These are phyloP conservation scores for Acipenser oxyrinchus DNA, from an alignment of 2,797 vertebrate genomes.

Conservation along the genomic window DNA sequence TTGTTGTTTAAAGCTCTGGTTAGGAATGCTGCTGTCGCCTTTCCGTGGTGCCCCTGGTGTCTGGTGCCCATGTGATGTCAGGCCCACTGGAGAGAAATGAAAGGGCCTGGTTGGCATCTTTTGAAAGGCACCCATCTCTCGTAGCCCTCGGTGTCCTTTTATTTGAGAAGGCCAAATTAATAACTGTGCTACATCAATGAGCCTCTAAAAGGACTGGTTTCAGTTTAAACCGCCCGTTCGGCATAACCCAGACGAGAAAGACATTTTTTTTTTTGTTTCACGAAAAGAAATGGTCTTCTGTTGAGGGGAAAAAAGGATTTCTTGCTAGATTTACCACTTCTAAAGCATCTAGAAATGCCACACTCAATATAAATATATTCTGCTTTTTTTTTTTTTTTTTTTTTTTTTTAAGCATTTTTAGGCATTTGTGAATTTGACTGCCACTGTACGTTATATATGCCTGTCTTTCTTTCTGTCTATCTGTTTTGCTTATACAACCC, in stretches of 20 bases:
- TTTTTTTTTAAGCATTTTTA: not conserved
- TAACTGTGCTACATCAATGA: slow-evolving; percentile 69
- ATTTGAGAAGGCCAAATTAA: slow-evolving; percentile 68
- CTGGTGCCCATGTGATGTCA: slow-evolving; percentile 31
- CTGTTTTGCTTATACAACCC: too few relatives aligned
- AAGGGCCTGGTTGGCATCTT: slow-evolving; percentile 39
- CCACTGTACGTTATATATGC: not conserved
- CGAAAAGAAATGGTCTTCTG: slow-evolving; percentile 41
- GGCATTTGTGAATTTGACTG: not conserved
- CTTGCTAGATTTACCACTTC: slow-evolving; percentile 64
- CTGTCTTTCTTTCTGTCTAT: not conserved
- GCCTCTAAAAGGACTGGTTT: slow-evolving; percentile 35
- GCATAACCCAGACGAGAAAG: slow-evolving; percentile 18
- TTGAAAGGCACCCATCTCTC: slow-evolving; percentile 55
- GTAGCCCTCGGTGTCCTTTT: slow-evolving; percentile 57
- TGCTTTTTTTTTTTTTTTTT: not conserved
- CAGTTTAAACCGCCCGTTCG: slow-evolving; percentile 32
- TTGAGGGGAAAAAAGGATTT: slow-evolving; percentile 42
- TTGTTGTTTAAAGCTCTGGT: slow-evolving; percentile 44
- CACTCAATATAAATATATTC: slow-evolving; percentile 33
- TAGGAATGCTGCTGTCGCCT: slow-evolving; percentile 53
- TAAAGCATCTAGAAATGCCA: slow-evolving; percentile 65
- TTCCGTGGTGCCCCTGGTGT: slow-evolving; percentile 54
- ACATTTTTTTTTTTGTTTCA: slow-evolving; percentile 19
- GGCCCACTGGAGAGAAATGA: slow-evolving; percentile 56